These are phyloP conservation scores for Notolabrus celidotus DNA, from an alignment of 2,797 vertebrate species.

Conservation along the genomic window DNA sequence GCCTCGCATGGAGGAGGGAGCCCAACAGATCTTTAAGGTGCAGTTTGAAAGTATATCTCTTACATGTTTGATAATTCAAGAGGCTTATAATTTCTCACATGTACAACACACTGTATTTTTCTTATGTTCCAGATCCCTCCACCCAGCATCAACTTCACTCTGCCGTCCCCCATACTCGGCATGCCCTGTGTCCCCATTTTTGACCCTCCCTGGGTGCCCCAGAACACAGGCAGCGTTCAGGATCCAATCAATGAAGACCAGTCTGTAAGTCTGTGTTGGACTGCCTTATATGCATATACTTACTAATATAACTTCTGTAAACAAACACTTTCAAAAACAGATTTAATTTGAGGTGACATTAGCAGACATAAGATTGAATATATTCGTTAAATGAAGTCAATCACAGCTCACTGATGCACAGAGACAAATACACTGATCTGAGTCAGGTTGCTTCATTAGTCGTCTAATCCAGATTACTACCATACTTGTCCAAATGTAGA, in stretches of 20 bases:
- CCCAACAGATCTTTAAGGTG: constrained; percentile 99
- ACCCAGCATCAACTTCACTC: constrained; percentile 99
- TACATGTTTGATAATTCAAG: no score
- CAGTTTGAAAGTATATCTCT: neutral
- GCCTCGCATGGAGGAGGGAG: constrained; percentile 99
- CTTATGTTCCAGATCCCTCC: constrained; percentile 91
- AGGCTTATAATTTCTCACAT: no score
- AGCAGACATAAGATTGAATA: no score
- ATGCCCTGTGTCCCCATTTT: constrained; percentile 99
- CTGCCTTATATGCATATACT: neutral
- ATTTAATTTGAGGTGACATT: neutral
- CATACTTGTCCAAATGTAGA: no score
- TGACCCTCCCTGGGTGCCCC: constrained; percentile 97
- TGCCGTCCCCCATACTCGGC: constrained; percentile 97
- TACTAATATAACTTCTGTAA: neutral
- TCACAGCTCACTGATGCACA: no score
- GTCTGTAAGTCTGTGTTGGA: constrained; percentile 88
- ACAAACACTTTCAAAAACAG: no score
- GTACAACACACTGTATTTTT: neutral
- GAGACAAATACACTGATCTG: no score
- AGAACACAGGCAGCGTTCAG: constrained; percentile 96
- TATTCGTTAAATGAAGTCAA: no score
- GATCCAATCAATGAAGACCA: constrained; percentile 99
- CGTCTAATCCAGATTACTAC: no score
- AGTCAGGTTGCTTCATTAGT: no score